Conservation (phyloP, 2,113 vertebrate species). For the Phrynocephalus versicolor region DNA sequence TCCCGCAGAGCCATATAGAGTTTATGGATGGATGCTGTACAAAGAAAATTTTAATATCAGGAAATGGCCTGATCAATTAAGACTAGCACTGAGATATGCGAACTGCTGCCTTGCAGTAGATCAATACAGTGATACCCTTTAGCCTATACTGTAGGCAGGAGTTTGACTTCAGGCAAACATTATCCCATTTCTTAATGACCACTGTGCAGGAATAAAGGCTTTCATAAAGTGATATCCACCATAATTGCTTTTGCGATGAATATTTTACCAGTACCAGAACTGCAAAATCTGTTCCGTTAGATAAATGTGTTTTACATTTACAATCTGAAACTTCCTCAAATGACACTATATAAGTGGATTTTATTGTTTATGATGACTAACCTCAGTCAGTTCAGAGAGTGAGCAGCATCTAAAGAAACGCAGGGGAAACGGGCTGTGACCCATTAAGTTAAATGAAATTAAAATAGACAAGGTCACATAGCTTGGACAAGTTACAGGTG, state of each 20-base stretch:
- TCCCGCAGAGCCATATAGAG: conserved; percentile 27
- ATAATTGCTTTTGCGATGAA: conserved; percentile 54
- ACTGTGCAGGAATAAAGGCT: conserved; percentile 43
- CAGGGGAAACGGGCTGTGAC: neutral
- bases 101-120: conserved; percentile 33
- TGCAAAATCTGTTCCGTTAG: conserved; percentile 47
- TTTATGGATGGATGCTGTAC: conserved; percentile 37
- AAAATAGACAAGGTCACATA: too few species aligned
- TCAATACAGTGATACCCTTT: conserved; percentile 43
- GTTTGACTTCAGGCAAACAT: conserved; percentile 37
- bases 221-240: conserved; percentile 47
- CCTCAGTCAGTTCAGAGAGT: neutral
- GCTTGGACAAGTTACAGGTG: too few species aligned
- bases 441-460: neutral
- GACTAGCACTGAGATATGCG: conserved; percentile 28
- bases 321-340: conserved; percentile 1
- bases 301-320: conserved; percentile 52
- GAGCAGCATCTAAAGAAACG: neutral
- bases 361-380: neutral
- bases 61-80: conserved; percentile 32
- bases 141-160: conserved; percentile 7
- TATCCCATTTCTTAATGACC: conserved; percentile 32
- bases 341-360: conserved; percentile 2
- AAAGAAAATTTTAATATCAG: conserved; percentile 57
- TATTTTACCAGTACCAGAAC: conserved; percentile 52